A percentile compares a stretch with the other conserved stretches of the same genome.
These are phyloP conservation scores for Fragum sueziense DNA, from an alignment of 2,888 invertebrate species.

Conservation along the genomic window DNA sequence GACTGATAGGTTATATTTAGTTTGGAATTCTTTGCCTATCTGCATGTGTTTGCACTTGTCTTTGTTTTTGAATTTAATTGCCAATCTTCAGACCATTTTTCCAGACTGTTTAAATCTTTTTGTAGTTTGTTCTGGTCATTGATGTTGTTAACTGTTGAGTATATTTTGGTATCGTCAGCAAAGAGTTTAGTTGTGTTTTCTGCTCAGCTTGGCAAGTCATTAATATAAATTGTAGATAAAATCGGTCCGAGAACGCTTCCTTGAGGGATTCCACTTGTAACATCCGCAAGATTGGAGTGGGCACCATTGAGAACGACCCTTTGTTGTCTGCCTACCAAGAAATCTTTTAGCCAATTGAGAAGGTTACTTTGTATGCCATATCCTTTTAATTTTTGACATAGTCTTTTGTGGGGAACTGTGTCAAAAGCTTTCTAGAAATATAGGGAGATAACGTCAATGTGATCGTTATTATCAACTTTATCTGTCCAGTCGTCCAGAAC, in stretches of 20 bases:
- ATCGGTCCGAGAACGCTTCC: too few relatives aligned
- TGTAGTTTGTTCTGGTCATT: neutral
- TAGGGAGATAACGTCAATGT: neutral
- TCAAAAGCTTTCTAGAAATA: neutral
- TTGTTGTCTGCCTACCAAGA: neutral
- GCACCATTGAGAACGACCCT: too few relatives aligned
- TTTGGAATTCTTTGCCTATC: neutral
- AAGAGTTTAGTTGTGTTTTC: neutral
- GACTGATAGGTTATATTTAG: neutral
- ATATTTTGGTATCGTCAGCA: too few relatives aligned
- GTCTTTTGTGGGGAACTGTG: neutral
- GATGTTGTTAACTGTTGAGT: neutral
- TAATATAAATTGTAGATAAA: too few relatives aligned
- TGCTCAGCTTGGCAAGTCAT: neutral
- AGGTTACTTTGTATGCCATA: neutral
- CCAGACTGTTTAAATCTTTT: neutral
- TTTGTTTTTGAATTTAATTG: neutral
- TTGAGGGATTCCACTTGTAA: too few relatives aligned
- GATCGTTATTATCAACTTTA: neutral
- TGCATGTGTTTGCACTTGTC: conserved; percentile 3
- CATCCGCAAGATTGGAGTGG: too few relatives aligned
- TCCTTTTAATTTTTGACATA: neutral
- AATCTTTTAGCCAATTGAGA: neutral
- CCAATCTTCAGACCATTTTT: conserved; percentile 8
- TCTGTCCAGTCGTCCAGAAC: conserved; percentile 6